Evolutionary conservation across 2,888 invertebrate species (phyloP), one percentile per base, ranked within the genome.

Genomic region (Thyatira batis): DNA sequence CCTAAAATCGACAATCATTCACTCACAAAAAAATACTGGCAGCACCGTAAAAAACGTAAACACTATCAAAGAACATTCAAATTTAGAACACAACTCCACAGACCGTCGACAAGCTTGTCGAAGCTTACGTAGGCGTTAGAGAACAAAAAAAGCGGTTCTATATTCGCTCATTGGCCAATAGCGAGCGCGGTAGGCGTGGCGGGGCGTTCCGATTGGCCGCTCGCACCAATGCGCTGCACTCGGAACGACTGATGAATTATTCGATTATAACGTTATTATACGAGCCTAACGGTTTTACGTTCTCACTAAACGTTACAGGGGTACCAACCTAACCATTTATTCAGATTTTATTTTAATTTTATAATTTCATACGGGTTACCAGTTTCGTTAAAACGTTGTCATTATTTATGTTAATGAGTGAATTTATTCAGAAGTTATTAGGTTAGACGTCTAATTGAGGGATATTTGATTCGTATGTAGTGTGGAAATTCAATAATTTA

Each of bases 81-180:
- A 44, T 45, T 33, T 33, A n/a, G 33, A 30, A 45, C 45, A 53
- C 63, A 65, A 65, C 53, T 57, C 58, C 53, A 39, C 61, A 67
- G 68, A 48, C 48, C 13, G 39, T 70, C 64, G 57, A 56, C 66
- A 70, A 70, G 58, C 65, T 60, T 71, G 71, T 65, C 70, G 66
- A 74, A 82, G 83, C 83, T 84, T 82, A 74, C 80, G 91, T 87
- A 91, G 91, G 91, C 91, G 91, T 89, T 86, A 87, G 85, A 86
- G 85, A 84, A 81, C n/a, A 85, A 83, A 85, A 85, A 90, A 90
- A 88, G 87, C 76, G 89, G 88, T 89, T 91, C 88, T 91, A 88
- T 88, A 90, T 89, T 89, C 89, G 75, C 69, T 67, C 76, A 74
- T 66, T 82, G 76, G 67, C 91, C 91, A 92, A 92, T 92, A 69